Base-by-base conservation (phyloP, 2,888 invertebrate species). In the Sclerodermus sp. region DNA sequence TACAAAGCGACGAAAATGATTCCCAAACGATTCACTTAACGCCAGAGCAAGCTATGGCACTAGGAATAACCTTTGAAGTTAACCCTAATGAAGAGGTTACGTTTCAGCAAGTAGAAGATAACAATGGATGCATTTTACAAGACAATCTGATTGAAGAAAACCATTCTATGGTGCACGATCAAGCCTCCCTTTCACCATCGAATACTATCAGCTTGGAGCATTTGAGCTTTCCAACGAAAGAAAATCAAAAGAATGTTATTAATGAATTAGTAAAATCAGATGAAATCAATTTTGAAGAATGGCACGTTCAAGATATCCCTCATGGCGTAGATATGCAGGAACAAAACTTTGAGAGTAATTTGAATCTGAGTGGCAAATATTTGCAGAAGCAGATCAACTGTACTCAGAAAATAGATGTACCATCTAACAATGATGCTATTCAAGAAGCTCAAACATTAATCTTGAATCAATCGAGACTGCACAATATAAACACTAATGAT, bases 1-100 rank as follows among this genome's bases (percentile, higher is more conserved):
- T 76, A 34, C 70, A 70, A 16, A 67, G 71, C 58, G 65, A 74
- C 31, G 68, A 66, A 2, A 64, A 64, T 29, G 70, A 70, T 42
- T 62, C 73, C 1, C 74, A 76, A 40, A 70, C 77, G 1, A 74
- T 79, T 53, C 76, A 76, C 10, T 50, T 79, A 9, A 77, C 77
- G 1, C 69, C 71, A 1, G 77, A 69, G 43, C 78, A 78, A 55
- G 78, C 77, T 1, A 69, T 71, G 2, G 77, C 76, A 29, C 62
- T 79, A 49, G 77, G 78, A 42, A 62, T 78, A 65, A 71, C 71
- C 51, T 74, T 77, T 45, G 71, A 71, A 51, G 67, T 74, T 42
- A 72, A 71, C 39, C 47, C 57, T 1, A 55, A 45, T 6, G 62
- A 70, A 32, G 60, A 62, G 46, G 59, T 57, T 55, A 58, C 57